Base-by-base conservation (phyloP, 2,888 invertebrate species). In the Pemphredon lugubris region DNA sequence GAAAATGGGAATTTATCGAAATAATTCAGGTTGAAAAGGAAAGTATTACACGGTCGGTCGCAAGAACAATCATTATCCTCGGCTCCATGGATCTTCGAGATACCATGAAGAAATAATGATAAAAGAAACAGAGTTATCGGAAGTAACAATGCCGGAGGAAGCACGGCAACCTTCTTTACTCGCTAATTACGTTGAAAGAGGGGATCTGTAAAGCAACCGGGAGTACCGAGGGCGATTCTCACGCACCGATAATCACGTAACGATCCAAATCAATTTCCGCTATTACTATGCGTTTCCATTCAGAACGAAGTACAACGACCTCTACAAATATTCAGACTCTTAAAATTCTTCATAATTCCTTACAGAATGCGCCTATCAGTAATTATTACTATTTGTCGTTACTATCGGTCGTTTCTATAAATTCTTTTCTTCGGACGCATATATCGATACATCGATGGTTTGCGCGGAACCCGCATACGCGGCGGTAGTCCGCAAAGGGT, bases 81-180 rank as follows among this genome's bases (percentile, higher is more conserved):
- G 51, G 45, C 53, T 66, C 51, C 51, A 65, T 51, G 51, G 60
- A 21, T 21, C 51, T 32, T 26, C 23, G 30, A 3, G 6, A 2
- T 2, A 4, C 21, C 14, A 48, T 32, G 42, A 54, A 39, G 59
- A 30, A 65, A 59, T 44, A 37, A 44, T 34, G 7, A 50, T 9
- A 20, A 23, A 59, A n/a, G 64, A 14, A 34, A 30, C 21, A 16
- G 7, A 11, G 16, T 26, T 51, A 51, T 59, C 58, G 26, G 34
- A 45, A 59, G 21, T 50, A 26, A 20, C 11, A 39, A 47, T 18
- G 13, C 37, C 45, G 18, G n/a, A 18, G 45, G 37, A 37, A 30
- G 26, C n/a, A 9, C 9, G 9, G 44, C 16, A 32, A 3, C 40
- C n/a, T 14, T 18, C 20, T 64, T 58, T 48, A 7, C n/a, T 37